Percentiles rank a stretch among this genome's conserved stretches.
Conservation (phyloP, 2,113 vertebrate genomes). For the Riparia riparia region DNA sequence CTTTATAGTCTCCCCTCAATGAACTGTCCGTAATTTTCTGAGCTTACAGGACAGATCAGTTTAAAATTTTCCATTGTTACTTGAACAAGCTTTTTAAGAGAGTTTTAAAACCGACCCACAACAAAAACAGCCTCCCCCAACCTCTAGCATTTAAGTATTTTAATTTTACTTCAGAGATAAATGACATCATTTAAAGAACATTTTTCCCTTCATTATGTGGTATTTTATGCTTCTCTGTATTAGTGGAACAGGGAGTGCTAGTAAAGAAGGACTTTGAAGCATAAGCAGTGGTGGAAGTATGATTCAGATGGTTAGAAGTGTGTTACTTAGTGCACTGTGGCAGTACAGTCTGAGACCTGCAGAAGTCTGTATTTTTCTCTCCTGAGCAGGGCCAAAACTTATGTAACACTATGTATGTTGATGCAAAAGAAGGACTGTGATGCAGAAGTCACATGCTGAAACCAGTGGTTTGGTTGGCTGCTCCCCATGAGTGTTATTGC, state of each 20-base stretch:
- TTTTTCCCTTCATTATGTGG: not conserved
- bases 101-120: not conserved
- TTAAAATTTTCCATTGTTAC: conserved; percentile 35
- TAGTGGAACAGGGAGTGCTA: accelerated
- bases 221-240: not conserved
- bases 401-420: not conserved
- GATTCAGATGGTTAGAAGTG: not conserved
- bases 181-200: not conserved
- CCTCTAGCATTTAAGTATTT: not conserved
- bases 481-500: not conserved
- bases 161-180: not conserved
- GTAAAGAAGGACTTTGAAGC: not conserved
- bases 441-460: not conserved
- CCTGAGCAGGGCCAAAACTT: not conserved
- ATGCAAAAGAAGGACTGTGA: not conserved
- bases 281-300: not conserved
- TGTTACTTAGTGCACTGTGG: not conserved
- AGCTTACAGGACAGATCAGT: not conserved
- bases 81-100: not conserved
- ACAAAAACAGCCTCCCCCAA: accelerated
- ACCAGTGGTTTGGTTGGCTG: not conserved
- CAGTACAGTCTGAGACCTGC: not conserved
- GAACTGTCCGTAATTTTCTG: conserved; percentile 51
- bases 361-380: not conserved
- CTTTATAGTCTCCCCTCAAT: conserved; percentile 31